Evolutionary conservation across 2,797 vertebrate species (phyloP), one percentile per base, ranked within the genome.

Genomic region (Acrossocheilus wenchowensis): DNA sequence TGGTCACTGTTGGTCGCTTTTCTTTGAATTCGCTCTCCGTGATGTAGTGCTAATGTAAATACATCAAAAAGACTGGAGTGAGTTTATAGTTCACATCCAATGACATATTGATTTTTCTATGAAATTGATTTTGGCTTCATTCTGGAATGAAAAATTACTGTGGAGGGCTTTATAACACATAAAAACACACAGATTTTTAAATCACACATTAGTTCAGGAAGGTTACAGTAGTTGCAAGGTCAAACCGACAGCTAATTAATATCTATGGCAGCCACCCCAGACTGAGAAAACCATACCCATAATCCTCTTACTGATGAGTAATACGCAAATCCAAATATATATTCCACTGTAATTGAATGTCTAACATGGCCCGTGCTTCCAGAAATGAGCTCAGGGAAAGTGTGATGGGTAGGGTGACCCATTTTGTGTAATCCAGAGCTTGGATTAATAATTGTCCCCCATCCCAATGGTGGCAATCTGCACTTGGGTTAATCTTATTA

Each of bases 381-480:
- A 14, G 45, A 78, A 66, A 19, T 26, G 60, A 50, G 82, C 75
- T 50, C 9, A 57, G 39, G 10, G 82, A 54, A 74, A 34, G 36
- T 52, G 21, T 81, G 90, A 52, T 86, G 80, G 82, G 23, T 73
- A 78, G 78, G 92, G 93, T 92, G 94, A 96, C 95, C 94, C 93
- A 92, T 91, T 94, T 95, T 90, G 89, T 86, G 73, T 94, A 95
- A 96, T 96, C 94, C 93, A 88, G 60, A 73, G 88, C 90, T 95
- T 91, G 91, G 90, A 89, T 93, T 95, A 94, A 95, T 94, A 89
- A 93, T 89, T n/a, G 43, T 45, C 41, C 45, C 85, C 64, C 77
- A 73, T 87, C 91, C 85, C 14, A 69, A 86, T 79, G 21, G 78
- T 41, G 26, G 34, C 84, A n/a, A 78, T 88, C 34, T 84, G 86